These are phyloP conservation scores for Andrena fulva DNA, from an alignment of 2,888 invertebrate genomes.

Conservation along the genomic window DNA sequence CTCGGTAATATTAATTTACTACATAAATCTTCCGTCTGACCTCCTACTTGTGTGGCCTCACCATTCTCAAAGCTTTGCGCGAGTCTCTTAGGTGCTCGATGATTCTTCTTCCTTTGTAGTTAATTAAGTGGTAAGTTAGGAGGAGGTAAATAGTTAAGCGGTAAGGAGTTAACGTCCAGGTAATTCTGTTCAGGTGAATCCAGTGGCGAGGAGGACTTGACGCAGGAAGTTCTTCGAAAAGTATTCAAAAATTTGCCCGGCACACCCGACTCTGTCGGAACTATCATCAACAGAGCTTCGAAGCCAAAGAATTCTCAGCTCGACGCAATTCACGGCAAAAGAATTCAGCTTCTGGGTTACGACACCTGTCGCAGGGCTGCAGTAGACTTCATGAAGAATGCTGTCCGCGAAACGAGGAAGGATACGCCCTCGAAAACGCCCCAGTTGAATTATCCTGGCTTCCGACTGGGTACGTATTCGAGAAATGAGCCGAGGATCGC, in stretches of 20 bases:
- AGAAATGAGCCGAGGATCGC: constrained; percentile 59
- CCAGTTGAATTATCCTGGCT: constrained; percentile 42
- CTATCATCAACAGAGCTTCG: constrained; percentile 74
- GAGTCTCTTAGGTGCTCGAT: neutral
- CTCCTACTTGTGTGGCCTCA: neutral
- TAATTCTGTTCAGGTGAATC: constrained; percentile 72
- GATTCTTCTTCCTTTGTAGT: neutral
- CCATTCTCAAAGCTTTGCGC: neutral
- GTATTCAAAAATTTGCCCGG: constrained; percentile 82
- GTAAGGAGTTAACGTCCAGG: neutral
- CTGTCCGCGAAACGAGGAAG: constrained; percentile 64
- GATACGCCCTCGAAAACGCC: constrained; percentile 32
- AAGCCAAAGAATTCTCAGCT: constrained; percentile 69
- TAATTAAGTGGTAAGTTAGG: neutral
- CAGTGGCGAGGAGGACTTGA: constrained; percentile 79
- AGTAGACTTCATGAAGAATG: constrained; percentile 78
- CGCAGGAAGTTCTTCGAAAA: constrained; percentile 79
- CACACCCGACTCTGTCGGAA: constrained; percentile 69
- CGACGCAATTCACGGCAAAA: constrained; percentile 74
- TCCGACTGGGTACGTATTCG: constrained; percentile 61
- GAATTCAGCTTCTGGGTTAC: constrained; percentile 80
- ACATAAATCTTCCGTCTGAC: constrained; percentile 12
- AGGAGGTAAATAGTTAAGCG: neutral
- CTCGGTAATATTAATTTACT: constrained; percentile 72
- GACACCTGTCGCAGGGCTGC: constrained; percentile 80